Evolutionary conservation across 2,888 invertebrate genomes (phyloP).

Genomic region (Caradrina kadenii): DNA sequence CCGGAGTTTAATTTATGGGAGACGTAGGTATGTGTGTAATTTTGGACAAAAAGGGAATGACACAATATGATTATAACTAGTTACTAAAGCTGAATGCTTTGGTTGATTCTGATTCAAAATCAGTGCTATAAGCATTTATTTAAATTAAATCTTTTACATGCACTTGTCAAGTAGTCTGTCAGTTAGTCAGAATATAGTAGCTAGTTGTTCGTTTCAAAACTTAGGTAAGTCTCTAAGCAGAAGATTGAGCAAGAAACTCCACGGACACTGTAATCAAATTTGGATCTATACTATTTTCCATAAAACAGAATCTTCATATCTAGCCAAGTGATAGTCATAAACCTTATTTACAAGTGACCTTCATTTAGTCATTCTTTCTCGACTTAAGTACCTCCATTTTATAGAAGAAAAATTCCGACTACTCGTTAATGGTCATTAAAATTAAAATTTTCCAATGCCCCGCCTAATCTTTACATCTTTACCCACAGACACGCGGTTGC

Average conservation of each 20-base stretch:
- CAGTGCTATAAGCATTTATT: too few relatives aligned
- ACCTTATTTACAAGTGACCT: neutral
- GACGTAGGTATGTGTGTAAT: too few relatives aligned
- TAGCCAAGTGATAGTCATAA: neutral
- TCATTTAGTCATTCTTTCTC: neutral
- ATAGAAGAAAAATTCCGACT: constrained; percentile 5
- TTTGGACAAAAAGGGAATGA: too few relatives aligned
- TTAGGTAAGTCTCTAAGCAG: too few relatives aligned
- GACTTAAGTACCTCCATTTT: neutral
- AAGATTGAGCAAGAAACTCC: too few relatives aligned
- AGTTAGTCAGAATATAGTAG: too few relatives aligned
- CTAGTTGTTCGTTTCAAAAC: too few relatives aligned
- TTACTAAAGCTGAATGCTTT: neutral
- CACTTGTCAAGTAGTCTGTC: neutral
- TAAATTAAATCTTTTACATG: too few relatives aligned
- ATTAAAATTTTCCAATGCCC: constrained; percentile 46
- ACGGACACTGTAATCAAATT: too few relatives aligned
- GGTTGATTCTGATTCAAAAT: neutral
- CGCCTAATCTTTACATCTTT: constrained; percentile 46
- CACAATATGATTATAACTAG: too few relatives aligned
- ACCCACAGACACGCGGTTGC: constrained; percentile 32
- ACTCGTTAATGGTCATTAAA: constrained; percentile 32
- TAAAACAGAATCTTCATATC: too few relatives aligned
- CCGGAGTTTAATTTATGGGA: constrained; percentile 12
- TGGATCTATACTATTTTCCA: too few relatives aligned